Evolutionary conservation across 2,888 invertebrate genomes (phyloP).

Genomic region (Leucophenga maculata): DNA sequence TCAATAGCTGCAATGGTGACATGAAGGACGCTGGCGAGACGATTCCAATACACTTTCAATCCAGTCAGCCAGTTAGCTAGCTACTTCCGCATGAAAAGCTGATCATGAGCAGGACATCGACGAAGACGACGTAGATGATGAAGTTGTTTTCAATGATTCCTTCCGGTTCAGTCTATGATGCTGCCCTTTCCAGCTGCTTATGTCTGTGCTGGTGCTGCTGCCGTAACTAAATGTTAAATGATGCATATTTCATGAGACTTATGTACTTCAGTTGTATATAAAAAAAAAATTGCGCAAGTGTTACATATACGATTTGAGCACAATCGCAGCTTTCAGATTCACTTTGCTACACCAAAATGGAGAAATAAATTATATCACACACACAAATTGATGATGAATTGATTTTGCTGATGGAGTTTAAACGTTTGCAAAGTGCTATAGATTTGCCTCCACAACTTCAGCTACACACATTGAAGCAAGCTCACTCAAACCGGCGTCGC

Average conservation of each 20-base stretch:
- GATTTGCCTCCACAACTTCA: no score
- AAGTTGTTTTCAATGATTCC: not conserved
- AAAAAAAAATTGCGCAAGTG: slow-evolving; percentile 36
- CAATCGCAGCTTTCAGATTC: not conserved
- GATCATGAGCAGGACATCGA: not conserved
- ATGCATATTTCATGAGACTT: slow-evolving; percentile 59
- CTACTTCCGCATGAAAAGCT: not conserved
- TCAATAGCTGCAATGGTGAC: slow-evolving; percentile 1
- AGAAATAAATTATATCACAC: no score
- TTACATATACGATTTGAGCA: not conserved
- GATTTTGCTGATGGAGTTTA: not conserved
- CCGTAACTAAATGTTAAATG: slow-evolving; percentile 52
- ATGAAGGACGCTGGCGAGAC: not conserved
- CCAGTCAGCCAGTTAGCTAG: not conserved
- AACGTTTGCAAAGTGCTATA: not conserved
- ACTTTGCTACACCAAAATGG: not conserved
- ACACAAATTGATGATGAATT: slow-evolving; percentile 13
- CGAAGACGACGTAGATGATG: not conserved
- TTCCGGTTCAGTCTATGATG: not conserved
- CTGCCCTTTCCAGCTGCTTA: not conserved
- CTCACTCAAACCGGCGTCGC: no score
- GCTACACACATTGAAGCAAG: not conserved
- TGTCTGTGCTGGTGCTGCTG: not conserved
- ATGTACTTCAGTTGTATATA: slow-evolving; percentile 40
- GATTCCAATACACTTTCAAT: no score